Evolutionary conservation across 1,140 invertebrate genomes (phyloP).

Genomic region (Hermetia illucens): DNA sequence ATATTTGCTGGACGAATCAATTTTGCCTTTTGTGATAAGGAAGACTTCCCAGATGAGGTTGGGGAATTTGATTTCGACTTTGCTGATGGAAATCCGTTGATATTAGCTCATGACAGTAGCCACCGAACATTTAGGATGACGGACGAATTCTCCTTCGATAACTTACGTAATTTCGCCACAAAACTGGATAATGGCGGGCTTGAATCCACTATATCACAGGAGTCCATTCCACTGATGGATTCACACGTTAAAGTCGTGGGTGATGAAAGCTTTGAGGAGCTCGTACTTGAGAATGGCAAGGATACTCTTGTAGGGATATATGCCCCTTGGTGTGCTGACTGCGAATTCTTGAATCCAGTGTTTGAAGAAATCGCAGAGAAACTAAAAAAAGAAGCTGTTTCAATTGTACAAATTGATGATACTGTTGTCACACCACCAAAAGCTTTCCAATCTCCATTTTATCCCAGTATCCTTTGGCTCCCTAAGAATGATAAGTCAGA

Average conservation of each 20-base stretch:
- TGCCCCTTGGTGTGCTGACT: constrained; percentile 98
- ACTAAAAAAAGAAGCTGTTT: constrained; percentile 75
- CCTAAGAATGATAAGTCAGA: constrained; percentile 68
- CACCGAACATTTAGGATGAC: constrained; percentile 84
- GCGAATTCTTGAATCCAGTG: constrained; percentile 86
- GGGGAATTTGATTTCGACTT: constrained; percentile 88
- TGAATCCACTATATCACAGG: constrained; percentile 91
- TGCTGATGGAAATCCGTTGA: constrained; percentile 78
- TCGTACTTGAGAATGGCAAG: constrained; percentile 81
- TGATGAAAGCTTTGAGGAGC: constrained; percentile 91
- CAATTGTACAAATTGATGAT: constrained; percentile 95
- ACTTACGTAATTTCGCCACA: constrained; percentile 76
- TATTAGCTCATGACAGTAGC: constrained; percentile 65
- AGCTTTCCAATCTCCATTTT: constrained; percentile 86
- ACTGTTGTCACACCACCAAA: constrained; percentile 95
- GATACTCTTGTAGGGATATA: constrained; percentile 97
- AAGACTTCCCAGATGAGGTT: constrained; percentile 86
- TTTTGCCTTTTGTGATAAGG: constrained; percentile 84
- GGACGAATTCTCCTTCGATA: constrained; percentile 83
- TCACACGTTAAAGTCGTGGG: constrained; percentile 84
- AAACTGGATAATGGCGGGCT: constrained; percentile 70
- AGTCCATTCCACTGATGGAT: constrained; percentile 72
- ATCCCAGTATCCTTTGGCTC: constrained; percentile 94
- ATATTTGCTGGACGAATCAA: constrained; percentile 59
- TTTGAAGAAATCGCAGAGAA: constrained; percentile 91